Evolutionary conservation across 2,113 vertebrate species (phyloP).

Genomic region (Cephalophus harveyi): DNA sequence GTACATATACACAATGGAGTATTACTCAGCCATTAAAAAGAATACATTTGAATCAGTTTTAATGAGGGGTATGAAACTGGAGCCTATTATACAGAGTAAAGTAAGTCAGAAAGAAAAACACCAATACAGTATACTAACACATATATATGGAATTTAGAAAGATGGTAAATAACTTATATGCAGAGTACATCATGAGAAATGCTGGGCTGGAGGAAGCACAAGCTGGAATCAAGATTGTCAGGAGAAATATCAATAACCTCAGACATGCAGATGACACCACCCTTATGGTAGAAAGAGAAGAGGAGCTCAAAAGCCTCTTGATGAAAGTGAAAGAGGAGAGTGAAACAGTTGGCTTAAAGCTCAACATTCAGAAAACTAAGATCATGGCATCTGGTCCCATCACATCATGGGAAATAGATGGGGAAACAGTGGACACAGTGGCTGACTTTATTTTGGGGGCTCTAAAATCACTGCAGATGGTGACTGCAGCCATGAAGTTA

Average conservation of each 20-base stretch:
- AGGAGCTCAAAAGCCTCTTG: not conserved
- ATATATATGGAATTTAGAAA: too few relatives aligned
- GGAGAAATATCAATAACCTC: not conserved
- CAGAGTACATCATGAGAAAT: not conserved
- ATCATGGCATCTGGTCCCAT: not conserved
- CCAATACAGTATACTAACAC: accelerated
- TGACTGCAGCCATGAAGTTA: not conserved
- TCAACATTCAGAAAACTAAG: not conserved
- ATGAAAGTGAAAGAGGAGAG: not conserved
- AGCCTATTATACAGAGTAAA: too few relatives aligned
- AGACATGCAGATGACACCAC: not conserved
- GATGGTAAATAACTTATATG: not conserved
- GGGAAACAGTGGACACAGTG: not conserved
- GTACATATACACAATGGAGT: too few relatives aligned
- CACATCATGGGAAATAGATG: not conserved
- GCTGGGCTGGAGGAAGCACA: not conserved
- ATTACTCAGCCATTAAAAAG: too few relatives aligned
- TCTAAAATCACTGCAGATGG: not conserved
- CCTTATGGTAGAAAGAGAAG: not conserved
- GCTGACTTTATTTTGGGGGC: not conserved
- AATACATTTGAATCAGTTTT: too few relatives aligned
- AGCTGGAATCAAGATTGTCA: not conserved
- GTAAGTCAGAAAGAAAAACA: too few relatives aligned
- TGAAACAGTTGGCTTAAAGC: not conserved
- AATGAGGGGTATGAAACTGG: too few relatives aligned